A percentile compares a stretch with the other conserved stretches of the same genome.
phyloP scores from a whole-genome alignment of 2,113 vertebrate species.

The Calcarius ornatus region DNA sequence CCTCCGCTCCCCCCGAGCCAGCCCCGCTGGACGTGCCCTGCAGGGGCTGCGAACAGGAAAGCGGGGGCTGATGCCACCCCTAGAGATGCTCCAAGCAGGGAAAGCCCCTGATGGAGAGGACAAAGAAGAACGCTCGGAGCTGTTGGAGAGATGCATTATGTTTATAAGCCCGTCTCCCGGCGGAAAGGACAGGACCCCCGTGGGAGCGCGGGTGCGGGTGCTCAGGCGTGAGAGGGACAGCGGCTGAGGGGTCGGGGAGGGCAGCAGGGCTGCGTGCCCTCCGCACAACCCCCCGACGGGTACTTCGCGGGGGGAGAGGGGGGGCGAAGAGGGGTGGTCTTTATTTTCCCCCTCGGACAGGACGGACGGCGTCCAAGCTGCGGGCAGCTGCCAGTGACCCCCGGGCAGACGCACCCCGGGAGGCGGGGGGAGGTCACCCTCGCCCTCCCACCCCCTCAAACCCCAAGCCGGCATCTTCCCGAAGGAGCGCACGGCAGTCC shows the following conservation, averaged over 20 bases:
- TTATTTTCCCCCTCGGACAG: neutral
- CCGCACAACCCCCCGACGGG: neutral
- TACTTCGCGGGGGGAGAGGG: rapidly evolving
- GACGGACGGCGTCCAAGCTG: neutral
- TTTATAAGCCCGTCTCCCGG: neutral
- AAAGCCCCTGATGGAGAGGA: neutral
- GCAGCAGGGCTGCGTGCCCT: neutral
- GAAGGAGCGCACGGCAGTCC: neutral
- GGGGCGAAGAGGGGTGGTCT: neutral
- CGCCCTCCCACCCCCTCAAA: neutral
- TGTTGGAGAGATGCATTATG: neutral
- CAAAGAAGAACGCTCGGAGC: slow-evolving; percentile 23
- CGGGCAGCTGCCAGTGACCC: neutral
- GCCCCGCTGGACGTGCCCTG: neutral
- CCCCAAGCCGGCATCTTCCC: neutral
- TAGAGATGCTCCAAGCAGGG: neutral
- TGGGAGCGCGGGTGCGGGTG: neutral
- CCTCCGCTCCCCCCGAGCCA: neutral
- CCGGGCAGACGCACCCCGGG: neutral
- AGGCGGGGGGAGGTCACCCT: neutral
- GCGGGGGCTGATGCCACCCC: neutral
- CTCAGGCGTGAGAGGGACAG: neutral
- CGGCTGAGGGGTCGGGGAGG: neutral
- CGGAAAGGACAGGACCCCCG: neutral
- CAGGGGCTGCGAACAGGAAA: neutral